Percentiles rank a stretch among this genome's conserved stretches.
These are phyloP conservation scores for Ectemnius continuus DNA, from an alignment of 2,888 invertebrate species.

Conservation along the genomic window DNA sequence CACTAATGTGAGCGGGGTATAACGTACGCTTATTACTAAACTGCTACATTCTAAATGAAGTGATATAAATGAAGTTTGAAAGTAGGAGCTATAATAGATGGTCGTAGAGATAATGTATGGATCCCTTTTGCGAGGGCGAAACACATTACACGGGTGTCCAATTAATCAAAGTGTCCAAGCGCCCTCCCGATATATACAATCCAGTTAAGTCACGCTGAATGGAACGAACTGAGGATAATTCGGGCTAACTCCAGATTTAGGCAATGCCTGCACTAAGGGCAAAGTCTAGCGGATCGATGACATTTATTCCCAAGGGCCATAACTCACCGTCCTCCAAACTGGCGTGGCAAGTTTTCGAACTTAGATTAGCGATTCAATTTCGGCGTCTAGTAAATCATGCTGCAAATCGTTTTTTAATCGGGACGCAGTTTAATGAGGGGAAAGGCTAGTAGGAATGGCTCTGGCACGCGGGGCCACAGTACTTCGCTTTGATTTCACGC, in stretches of 20 bases:
- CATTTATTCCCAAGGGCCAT: slow-evolving; percentile 65
- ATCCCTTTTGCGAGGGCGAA: neutral
- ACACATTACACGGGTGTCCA: neutral
- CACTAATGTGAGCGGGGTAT: too few species aligned
- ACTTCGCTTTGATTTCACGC: too few species aligned
- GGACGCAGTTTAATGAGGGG: slow-evolving; percentile 49
- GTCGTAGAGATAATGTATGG: too few species aligned
- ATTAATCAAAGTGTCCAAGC: slow-evolving; percentile 45
- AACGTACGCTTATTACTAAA: too few species aligned
- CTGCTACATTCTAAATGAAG: too few species aligned
- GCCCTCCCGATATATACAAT: slow-evolving; percentile 37
- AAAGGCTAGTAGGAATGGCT: too few species aligned
- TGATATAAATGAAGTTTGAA: too few species aligned
- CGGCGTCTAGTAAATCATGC: slow-evolving; percentile 66
- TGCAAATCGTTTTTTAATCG: slow-evolving; percentile 68
- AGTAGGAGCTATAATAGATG: too few species aligned
- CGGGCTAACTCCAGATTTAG: slow-evolving; percentile 55
- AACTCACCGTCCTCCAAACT: slow-evolving; percentile 56
- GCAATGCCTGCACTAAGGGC: slow-evolving; percentile 44
- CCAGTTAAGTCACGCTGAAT: slow-evolving; percentile 29
- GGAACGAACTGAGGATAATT: slow-evolving; percentile 41
- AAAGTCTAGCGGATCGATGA: slow-evolving; percentile 57
- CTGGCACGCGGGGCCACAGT: too few species aligned
- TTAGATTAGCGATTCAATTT: slow-evolving; percentile 74
- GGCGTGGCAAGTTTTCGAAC: slow-evolving; percentile 67